Evolutionary conservation across 2,888 invertebrate genomes (phyloP).

Genomic region (Limnephilus marmoratus): DNA sequence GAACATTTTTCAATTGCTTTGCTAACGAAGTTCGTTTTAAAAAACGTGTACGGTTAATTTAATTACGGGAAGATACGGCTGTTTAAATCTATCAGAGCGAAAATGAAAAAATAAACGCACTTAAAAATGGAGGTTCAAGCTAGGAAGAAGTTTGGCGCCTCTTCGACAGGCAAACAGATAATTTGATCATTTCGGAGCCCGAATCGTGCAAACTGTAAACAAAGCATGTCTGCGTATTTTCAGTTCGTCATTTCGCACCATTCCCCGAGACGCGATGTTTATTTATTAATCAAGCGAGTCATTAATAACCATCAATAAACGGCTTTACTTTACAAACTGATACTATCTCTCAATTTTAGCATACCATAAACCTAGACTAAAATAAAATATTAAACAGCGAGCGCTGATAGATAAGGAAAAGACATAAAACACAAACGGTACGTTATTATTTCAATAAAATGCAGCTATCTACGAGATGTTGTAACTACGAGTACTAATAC

Average conservation of each 20-base stretch:
- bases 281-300: constrained; percentile 6
- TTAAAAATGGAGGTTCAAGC: background rate
- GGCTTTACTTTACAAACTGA: constrained; percentile 2
- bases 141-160: background rate
- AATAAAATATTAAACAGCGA: constrained; percentile 2
- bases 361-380: background rate
- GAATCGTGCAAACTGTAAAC: constrained; percentile 30
- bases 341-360: background rate
- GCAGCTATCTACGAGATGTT: background rate
- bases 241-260: constrained; percentile 21
- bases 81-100: background rate
- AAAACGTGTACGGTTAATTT: background rate
- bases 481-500: background rate
- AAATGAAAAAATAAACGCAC: background rate
- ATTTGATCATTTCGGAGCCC: constrained; percentile 4
- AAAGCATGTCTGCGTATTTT: constrained; percentile 30
- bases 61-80: background rate
- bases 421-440: background rate
- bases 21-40: background rate
- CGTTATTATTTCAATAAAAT: background rate
- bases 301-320: constrained; percentile 2
- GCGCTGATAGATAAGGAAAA: background rate
- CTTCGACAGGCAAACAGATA: constrained; percentile 6
- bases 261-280: constrained; percentile 9
- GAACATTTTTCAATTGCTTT: background rate